phyloP scores from a whole-genome alignment of 2,888 invertebrate genomes.

The Portevinia maculata region DNA sequence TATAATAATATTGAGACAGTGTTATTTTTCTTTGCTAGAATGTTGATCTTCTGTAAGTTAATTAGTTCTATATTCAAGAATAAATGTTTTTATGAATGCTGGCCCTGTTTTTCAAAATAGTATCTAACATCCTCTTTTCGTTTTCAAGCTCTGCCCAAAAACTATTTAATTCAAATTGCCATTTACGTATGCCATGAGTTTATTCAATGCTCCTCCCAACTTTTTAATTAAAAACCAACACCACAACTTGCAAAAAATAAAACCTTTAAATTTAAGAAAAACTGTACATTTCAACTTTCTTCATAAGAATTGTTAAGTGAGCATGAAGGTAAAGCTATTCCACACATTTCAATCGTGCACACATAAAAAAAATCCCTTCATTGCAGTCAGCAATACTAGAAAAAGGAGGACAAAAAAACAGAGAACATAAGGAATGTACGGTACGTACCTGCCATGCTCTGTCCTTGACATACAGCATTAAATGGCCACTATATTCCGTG shows the following conservation, averaged over 20 bases:
- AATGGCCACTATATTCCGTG: slow-evolving; percentile 11
- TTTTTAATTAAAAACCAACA: slow-evolving; percentile 3
- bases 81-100: no score
- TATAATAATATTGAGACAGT: no score
- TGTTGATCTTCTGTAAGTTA: no score
- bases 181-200: not conserved
- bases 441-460: not conserved
- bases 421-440: no score
- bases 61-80: no score
- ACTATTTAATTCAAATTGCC: no score
- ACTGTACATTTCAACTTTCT: slow-evolving; percentile 16
- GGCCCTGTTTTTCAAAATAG: no score
- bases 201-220: not conserved
- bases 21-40: no score
- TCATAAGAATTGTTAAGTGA: slow-evolving; percentile 18
- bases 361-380: slow-evolving; percentile 9
- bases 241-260: not conserved
- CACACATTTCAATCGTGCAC: not conserved
- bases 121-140: no score
- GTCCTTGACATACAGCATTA: slow-evolving; percentile 19
- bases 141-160: no score
- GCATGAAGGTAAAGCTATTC: slow-evolving; percentile 1
- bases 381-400: slow-evolving; percentile 7
- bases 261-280: not conserved
- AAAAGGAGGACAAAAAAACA: not conserved